These are phyloP conservation scores for Trimorus sp. DNA, from an alignment of 2,888 invertebrate genomes.

Conservation along the genomic window DNA sequence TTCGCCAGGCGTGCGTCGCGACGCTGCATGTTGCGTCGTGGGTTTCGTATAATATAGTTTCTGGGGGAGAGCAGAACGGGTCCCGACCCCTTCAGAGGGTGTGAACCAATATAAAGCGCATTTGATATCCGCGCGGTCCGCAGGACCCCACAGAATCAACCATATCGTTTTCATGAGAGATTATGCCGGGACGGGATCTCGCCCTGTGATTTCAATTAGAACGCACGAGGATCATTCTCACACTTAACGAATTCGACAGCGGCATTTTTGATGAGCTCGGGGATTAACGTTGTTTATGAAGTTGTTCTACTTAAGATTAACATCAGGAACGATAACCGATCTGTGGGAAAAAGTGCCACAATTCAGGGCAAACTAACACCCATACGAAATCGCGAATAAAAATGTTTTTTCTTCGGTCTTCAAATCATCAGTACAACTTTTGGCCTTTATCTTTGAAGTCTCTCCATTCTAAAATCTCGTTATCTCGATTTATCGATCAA, in stretches of 20 bases:
- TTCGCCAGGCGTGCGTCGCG: conserved; percentile 49
- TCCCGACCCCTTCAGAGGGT: conserved; percentile 72
- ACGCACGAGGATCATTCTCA: conserved; percentile 55
- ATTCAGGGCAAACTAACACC: too few species aligned
- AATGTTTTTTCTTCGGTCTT: too few species aligned
- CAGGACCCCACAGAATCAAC: conserved; percentile 75
- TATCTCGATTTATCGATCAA: too few species aligned
- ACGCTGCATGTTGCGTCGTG: conserved; percentile 70
- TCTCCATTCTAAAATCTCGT: too few species aligned
- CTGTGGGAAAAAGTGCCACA: neutral
- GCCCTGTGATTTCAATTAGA: conserved; percentile 77
- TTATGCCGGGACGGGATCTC: conserved; percentile 69
- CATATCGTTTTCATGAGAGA: conserved; percentile 80
- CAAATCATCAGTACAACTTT: too few species aligned
- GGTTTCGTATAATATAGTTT: conserved; percentile 72
- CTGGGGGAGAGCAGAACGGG: conserved; percentile 63
- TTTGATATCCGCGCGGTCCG: conserved; percentile 72
- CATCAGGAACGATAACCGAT: conserved; percentile 2
- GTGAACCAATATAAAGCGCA: conserved; percentile 78
- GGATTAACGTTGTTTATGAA: conserved; percentile 51
- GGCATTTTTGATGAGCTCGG: conserved; percentile 45
- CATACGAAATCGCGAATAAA: too few species aligned
- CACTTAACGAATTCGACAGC: conserved; percentile 56
- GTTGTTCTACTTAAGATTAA: conserved; percentile 45
- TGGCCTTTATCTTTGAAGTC: too few species aligned